Conservation (phyloP, 2,113 vertebrate genomes). For the Scatophagus argus region DNA sequence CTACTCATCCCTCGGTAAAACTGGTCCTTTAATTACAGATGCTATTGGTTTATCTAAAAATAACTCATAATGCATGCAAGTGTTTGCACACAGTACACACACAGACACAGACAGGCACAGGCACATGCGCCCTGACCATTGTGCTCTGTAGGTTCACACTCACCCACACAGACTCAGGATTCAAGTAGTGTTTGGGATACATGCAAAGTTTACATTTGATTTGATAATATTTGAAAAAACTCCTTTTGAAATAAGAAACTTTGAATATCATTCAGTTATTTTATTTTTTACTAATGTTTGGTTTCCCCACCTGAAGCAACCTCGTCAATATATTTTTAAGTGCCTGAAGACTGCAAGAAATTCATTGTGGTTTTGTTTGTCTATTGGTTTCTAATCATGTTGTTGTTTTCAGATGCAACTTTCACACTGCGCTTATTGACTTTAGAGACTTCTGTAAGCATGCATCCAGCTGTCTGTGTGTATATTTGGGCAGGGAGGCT, state of each 20-base stretch:
- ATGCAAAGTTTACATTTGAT: background rate
- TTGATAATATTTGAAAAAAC: background rate
- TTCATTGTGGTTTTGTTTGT: background rate
- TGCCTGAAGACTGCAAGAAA: background rate
- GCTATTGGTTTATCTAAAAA: conserved; percentile 85
- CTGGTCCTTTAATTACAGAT: conserved; percentile 85
- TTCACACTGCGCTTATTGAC: background rate
- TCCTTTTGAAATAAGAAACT: background rate
- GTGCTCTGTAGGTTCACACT: background rate
- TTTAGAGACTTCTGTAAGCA: background rate
- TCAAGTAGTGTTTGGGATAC: background rate
- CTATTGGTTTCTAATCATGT: background rate
- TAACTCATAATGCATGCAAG: conserved; percentile 63
- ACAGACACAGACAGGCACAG: conserved; percentile 7
- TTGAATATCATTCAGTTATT: background rate
- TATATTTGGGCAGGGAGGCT: background rate
- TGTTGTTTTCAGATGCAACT: background rate
- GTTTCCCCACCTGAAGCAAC: background rate
- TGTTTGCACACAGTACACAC: conserved; percentile 31
- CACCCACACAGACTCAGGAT: background rate
- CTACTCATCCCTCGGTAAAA: conserved; percentile 73
- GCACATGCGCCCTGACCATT: conserved; percentile 5
- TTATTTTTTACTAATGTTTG: background rate
- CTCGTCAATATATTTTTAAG: background rate
- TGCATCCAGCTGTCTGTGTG: background rate